These are phyloP conservation scores for Pterois miles DNA, from an alignment of 2,797 vertebrate genomes.

Conservation along the genomic window DNA sequence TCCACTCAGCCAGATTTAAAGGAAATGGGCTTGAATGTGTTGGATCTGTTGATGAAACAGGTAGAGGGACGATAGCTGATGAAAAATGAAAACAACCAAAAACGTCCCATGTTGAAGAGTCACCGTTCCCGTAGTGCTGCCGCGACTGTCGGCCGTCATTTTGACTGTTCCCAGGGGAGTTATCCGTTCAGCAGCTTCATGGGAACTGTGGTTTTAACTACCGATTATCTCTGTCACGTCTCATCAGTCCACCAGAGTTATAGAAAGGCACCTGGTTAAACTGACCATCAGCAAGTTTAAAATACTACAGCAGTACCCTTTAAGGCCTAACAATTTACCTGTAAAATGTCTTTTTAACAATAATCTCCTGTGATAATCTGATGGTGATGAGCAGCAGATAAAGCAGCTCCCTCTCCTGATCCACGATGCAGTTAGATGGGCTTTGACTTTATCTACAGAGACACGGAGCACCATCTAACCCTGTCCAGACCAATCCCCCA, in stretches of 20 bases:
- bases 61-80: too few relatives aligned
- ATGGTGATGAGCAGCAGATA: slow-evolving; percentile 34
- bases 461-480: slow-evolving; percentile 44
- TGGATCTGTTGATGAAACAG: too few relatives aligned
- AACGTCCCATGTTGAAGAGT: too few relatives aligned
- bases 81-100: too few relatives aligned
- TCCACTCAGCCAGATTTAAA: too few relatives aligned
- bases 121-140: too few relatives aligned
- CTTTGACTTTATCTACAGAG: slow-evolving; percentile 44
- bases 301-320: not conserved
- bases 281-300: not conserved
- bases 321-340: not conserved
- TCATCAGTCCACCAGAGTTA: not conserved
- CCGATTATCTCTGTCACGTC: too few relatives aligned
- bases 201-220: too few relatives aligned
- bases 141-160: too few relatives aligned
- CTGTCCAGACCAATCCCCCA: slow-evolving; percentile 65
- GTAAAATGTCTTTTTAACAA: not conserved
- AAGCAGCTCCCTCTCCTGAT: slow-evolving; percentile 14
- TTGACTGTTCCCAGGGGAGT: too few relatives aligned
- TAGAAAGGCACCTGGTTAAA: not conserved
- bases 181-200: too few relatives aligned
- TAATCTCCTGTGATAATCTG: slow-evolving; percentile 3
- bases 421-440: slow-evolving; percentile 35
- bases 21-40: too few relatives aligned